These are phyloP conservation scores for Epinephelus malabaricus DNA, from an alignment of 2,797 vertebrate species.

Conservation along the genomic window DNA sequence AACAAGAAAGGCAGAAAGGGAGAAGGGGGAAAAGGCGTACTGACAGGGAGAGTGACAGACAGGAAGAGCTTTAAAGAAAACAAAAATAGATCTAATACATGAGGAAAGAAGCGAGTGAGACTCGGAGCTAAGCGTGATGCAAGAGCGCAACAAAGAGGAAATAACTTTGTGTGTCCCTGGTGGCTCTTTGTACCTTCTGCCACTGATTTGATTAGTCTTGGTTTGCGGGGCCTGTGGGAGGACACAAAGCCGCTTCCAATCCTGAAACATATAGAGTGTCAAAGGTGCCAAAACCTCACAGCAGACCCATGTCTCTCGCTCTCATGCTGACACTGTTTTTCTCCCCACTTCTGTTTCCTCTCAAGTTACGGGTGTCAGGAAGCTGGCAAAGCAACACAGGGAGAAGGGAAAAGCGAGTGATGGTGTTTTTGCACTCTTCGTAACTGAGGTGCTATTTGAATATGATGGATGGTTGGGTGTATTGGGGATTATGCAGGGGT, in stretches of 20 bases:
- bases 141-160: slow-evolving; percentile 46
- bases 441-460: slow-evolving; percentile 37
- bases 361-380: slow-evolving; percentile 57
- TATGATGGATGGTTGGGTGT: slow-evolving; percentile 45
- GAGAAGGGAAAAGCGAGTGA: slow-evolving; percentile 28
- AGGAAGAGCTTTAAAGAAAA: slow-evolving; percentile 28
- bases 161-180: slow-evolving; percentile 48
- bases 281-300: slow-evolving; percentile 58
- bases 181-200: slow-evolving; percentile 60
- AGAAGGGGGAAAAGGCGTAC: not conserved
- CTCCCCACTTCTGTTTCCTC: slow-evolving; percentile 21
- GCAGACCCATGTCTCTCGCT: slow-evolving; percentile 21
- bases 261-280: slow-evolving; percentile 42
- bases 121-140: slow-evolving; percentile 28
- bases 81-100: slow-evolving; percentile 58
- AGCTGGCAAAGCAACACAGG: slow-evolving; percentile 50
- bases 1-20: slow-evolving; percentile 30
- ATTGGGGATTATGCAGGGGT: slow-evolving; percentile 6
- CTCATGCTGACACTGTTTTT: slow-evolving; percentile 51
- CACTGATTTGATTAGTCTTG: slow-evolving; percentile 73
- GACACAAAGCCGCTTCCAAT: slow-evolving; percentile 56
- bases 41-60: slow-evolving; percentile 28
- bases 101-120: slow-evolving; percentile 30
- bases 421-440: slow-evolving; percentile 43
- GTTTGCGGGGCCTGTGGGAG: slow-evolving; percentile 51